A percentile compares a stretch with the other conserved stretches of the same genome.
Evolutionary conservation across 2,113 vertebrate genomes (phyloP).

Genomic region (Oreochromis aureus): DNA sequence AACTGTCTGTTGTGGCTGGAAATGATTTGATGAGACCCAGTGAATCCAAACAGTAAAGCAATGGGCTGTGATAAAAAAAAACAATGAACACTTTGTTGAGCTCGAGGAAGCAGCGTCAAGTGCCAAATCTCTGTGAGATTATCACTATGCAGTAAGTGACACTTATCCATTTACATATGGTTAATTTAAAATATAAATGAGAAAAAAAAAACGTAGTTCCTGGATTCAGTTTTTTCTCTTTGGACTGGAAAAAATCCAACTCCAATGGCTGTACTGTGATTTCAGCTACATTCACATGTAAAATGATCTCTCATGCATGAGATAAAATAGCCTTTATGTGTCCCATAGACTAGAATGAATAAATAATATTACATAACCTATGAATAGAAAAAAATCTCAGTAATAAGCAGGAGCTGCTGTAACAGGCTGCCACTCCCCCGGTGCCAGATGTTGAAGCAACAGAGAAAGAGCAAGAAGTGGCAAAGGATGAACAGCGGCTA

Average conservation of each 20-base stretch:
- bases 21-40: rapidly evolving
- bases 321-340: rapidly evolving
- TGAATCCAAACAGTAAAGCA: not conserved
- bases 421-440: not conserved
- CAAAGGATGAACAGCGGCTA: not conserved
- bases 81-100: not conserved
- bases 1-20: not conserved
- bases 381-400: not conserved
- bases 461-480: not conserved
- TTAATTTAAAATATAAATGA: not conserved
- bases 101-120: not conserved
- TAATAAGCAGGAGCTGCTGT: not conserved
- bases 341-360: not conserved
- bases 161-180: not conserved
- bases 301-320: not conserved
- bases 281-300: not conserved
- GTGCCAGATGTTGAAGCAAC: not conserved
- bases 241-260: not conserved
- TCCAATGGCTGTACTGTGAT: not conserved
- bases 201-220: rapidly evolving
- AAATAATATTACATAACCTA: not conserved
- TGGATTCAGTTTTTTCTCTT: not conserved
- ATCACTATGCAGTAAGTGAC: not conserved
- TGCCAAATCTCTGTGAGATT: rapidly evolving
- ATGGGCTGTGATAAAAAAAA: not conserved